These are phyloP conservation scores for Calosoma granatense DNA, from an alignment of 1,140 invertebrate species.

Conservation along the genomic window DNA sequence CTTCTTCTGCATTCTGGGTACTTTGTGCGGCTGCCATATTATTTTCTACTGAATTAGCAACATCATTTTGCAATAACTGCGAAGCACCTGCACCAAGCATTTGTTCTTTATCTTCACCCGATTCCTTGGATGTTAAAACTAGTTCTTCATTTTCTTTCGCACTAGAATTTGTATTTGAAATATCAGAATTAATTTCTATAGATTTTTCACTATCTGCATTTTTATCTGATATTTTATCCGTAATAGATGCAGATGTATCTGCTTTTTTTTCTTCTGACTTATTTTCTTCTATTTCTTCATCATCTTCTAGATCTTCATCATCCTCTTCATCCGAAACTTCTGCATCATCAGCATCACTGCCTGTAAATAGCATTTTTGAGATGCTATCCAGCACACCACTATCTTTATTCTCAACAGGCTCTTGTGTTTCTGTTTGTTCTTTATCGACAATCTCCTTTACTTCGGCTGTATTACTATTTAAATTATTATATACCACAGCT, in stretches of 20 bases:
- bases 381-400: slow-evolving; percentile 3
- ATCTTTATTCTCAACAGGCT: slow-evolving; percentile 2
- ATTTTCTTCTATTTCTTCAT: slow-evolving; percentile 19
- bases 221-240: slow-evolving; percentile 6
- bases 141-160: neutral
- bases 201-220: slow-evolving; percentile 10
- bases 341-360: neutral
- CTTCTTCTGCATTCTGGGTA: neutral
- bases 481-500: neutral
- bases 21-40: neutral
- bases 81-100: too few species aligned
- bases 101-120: too few species aligned
- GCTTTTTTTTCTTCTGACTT: slow-evolving; percentile 16
- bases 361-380: too few species aligned
- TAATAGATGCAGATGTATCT: too few species aligned
- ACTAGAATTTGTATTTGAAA: slow-evolving; percentile 1
- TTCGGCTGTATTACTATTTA: slow-evolving; percentile 2
- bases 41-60: neutral
- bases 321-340: slow-evolving; percentile 13
- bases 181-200: slow-evolving; percentile 2
- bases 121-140: too few species aligned
- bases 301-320: slow-evolving; percentile 17
- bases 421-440: neutral
- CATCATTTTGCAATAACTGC: too few species aligned
- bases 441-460: neutral